Conservation (phyloP, 2,113 vertebrate genomes). For the Mastomys natalensis region DNA sequence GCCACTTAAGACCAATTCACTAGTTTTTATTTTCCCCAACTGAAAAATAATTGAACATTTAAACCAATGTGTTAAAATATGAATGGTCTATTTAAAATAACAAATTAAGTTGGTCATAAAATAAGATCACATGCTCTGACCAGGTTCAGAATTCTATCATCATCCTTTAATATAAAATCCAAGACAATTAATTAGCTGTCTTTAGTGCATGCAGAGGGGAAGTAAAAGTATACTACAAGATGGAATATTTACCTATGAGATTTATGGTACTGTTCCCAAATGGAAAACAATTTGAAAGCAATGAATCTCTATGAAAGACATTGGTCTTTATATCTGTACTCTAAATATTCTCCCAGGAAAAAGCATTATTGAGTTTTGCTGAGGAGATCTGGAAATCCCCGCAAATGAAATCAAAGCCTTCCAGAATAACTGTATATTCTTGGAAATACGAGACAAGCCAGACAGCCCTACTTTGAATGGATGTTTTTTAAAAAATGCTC, state of each 20-base stretch:
- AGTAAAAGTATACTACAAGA: constrained; percentile 2
- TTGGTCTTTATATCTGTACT: constrained; percentile 55
- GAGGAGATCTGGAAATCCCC: constrained; percentile 56
- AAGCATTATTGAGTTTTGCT: constrained; percentile 44
- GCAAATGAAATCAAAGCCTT: constrained; percentile 58
- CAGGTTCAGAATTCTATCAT: neutral
- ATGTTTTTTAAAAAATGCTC: constrained; percentile 53
- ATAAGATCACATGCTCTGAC: neutral
- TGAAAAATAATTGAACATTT: constrained; percentile 23
- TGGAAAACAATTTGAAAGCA: constrained; percentile 43
- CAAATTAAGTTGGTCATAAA: neutral
- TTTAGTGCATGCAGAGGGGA: neutral
- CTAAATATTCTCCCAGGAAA: constrained; percentile 52
- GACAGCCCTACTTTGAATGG: constrained; percentile 41
- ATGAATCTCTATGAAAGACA: constrained; percentile 58
- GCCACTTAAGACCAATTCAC: neutral
- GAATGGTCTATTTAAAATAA: neutral
- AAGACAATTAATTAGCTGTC: constrained; percentile 26
- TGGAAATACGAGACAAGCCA: constrained; percentile 57
- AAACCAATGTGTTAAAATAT: neutral
- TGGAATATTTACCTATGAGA: constrained; percentile 40
- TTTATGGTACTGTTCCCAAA: constrained; percentile 1
- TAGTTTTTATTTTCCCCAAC: neutral
- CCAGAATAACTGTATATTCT: constrained; percentile 48
- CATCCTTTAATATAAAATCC: neutral